A percentile compares a stretch with the other conserved stretches of the same genome.
Evolutionary conservation across 2,888 invertebrate genomes (phyloP).

Genomic region (Tyria jacobaeae): DNA sequence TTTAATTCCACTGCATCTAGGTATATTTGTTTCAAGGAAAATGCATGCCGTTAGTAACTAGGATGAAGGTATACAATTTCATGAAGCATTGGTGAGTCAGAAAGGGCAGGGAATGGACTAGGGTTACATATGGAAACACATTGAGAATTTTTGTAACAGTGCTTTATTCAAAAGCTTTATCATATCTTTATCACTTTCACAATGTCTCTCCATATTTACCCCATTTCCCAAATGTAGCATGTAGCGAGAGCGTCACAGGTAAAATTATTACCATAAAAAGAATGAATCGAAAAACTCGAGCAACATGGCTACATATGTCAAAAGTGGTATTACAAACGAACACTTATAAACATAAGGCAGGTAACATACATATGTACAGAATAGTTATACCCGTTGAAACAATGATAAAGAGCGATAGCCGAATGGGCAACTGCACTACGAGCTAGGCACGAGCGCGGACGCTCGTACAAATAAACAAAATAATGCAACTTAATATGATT

Average conservation of each 20-base stretch:
- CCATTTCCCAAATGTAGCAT: constrained; percentile 88
- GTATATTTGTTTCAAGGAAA: constrained; percentile 3
- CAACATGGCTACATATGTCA: constrained; percentile 87
- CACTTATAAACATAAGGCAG: constrained; percentile 85
- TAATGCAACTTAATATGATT: constrained; percentile 68
- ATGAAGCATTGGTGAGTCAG: constrained; percentile 49
- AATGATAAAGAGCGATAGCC: constrained; percentile 82
- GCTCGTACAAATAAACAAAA: constrained; percentile 55
- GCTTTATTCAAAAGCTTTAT: constrained; percentile 89
- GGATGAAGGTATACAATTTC: constrained; percentile 32
- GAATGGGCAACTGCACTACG: constrained; percentile 63
- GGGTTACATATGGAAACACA: constrained; percentile 88
- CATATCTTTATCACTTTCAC: constrained; percentile 88
- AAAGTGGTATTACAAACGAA: constrained; percentile 88
- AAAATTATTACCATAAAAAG: constrained; percentile 75
- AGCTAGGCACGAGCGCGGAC: constrained; percentile 45
- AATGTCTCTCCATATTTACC: constrained; percentile 91
- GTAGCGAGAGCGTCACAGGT: constrained; percentile 82
- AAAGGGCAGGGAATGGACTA: constrained; percentile 68
- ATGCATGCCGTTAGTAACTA: constrained; percentile 50
- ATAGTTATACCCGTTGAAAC: constrained; percentile 81
- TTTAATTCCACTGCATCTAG: constrained; percentile 4
- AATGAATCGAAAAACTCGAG: constrained; percentile 71
- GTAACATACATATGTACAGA: constrained; percentile 83
- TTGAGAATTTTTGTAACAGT: constrained; percentile 89